Conservation (phyloP, 2,888 invertebrate genomes). For the Hemistola chrysoprasaria region DNA sequence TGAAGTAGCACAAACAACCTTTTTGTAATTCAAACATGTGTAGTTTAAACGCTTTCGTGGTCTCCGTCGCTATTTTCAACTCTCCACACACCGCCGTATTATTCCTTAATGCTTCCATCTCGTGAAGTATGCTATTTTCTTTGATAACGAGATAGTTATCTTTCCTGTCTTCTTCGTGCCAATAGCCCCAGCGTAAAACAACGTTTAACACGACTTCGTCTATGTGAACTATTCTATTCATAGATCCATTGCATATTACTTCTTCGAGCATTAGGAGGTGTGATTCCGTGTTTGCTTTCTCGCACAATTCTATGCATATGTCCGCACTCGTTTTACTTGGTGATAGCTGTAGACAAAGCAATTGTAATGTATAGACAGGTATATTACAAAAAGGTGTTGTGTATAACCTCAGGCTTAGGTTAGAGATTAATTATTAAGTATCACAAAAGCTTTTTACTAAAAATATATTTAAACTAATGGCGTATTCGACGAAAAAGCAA, state of each 20-base stretch:
- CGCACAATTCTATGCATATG: conserved; percentile 86
- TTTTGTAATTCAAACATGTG: conserved; percentile 92
- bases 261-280: conserved; percentile 91
- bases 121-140: conserved; percentile 72
- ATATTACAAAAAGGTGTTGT: no score
- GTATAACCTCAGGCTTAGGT: no score
- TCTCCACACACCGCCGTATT: conserved; percentile 88
- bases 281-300: conserved; percentile 84
- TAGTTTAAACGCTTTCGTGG: conserved; percentile 87
- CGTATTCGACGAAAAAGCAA: no score
- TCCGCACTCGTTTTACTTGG: conserved; percentile 90
- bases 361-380: no score
- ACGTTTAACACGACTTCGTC: conserved; percentile 86
- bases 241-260: conserved; percentile 87
- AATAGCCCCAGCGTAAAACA: conserved; percentile 92
- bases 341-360: conserved; percentile 82
- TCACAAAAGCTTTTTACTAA: no score
- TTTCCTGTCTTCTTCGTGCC: conserved; percentile 93
- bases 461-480: no score
- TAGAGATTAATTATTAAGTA: no score
- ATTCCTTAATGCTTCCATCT: conserved; percentile 77
- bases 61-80: conserved; percentile 88
- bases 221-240: conserved; percentile 90
- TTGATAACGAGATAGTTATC: conserved; percentile 89
- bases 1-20: conserved; percentile 88